Evolutionary conservation across 2,888 invertebrate genomes (phyloP).

Genomic region (Biston stratarius): DNA sequence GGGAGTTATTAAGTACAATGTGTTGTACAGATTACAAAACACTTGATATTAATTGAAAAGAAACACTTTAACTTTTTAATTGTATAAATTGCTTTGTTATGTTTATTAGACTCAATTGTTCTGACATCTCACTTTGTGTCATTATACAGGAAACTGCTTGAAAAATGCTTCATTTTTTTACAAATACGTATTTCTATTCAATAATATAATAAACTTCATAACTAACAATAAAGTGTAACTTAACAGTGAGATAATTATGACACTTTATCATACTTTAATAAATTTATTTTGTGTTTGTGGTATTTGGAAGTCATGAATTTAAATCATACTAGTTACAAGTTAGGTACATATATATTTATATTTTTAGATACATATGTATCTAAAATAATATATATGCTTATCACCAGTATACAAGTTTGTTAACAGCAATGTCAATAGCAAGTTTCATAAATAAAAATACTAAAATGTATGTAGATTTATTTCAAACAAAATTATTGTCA

Average conservation of each 20-base stretch:
- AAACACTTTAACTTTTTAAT: too few relatives aligned
- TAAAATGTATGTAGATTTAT: too few relatives aligned
- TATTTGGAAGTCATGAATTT: slow-evolving; percentile 6
- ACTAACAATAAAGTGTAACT: too few relatives aligned
- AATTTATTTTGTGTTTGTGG: not conserved
- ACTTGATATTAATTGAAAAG: not conserved
- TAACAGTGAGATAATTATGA: too few relatives aligned
- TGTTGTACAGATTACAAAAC: not conserved
- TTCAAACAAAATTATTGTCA: too few relatives aligned
- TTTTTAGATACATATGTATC: too few relatives aligned
- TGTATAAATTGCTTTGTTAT: slow-evolving; percentile 2
- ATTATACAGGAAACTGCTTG: not conserved
- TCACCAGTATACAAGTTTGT: not conserved
- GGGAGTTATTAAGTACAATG: not conserved
- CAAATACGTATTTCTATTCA: too few relatives aligned
- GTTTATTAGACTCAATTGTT: slow-evolving; percentile 3
- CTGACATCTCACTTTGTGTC: not conserved
- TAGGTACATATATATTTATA: too few relatives aligned
- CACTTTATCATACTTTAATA: not conserved
- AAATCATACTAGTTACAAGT: not conserved
- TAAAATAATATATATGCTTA: not conserved
- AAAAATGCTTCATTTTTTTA: too few relatives aligned
- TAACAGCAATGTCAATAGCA: not conserved
- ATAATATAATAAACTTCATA: not conserved
- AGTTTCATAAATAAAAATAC: too few relatives aligned